Percentiles rank a stretch among this genome's conserved stretches.
phyloP scores from a whole-genome alignment of 2,113 vertebrate genomes.

The Oreamnos americanus region DNA sequence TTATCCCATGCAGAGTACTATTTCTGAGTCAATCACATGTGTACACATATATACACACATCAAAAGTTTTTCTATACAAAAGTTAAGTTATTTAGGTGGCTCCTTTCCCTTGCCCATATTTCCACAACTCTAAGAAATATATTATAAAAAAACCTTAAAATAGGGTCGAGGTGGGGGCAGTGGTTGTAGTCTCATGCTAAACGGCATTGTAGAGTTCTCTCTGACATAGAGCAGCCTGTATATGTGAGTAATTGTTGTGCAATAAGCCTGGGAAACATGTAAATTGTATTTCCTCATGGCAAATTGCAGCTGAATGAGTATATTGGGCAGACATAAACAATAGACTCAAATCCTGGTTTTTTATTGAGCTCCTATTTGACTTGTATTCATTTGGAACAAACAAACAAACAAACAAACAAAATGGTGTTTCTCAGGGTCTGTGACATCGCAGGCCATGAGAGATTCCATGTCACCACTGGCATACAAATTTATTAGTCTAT shows the following conservation, averaged over 20 bases:
- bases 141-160: slow-evolving; percentile 56
- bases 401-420: slow-evolving; percentile 60
- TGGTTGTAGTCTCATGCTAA: slow-evolving; percentile 61
- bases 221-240: slow-evolving; percentile 63
- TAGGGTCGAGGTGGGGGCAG: neutral
- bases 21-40: slow-evolving; percentile 41
- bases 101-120: slow-evolving; percentile 49
- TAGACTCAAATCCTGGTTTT: slow-evolving; percentile 82
- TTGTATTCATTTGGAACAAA: slow-evolving; percentile 77
- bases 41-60: neutral
- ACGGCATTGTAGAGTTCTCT: slow-evolving; percentile 70
- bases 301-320: slow-evolving; percentile 83
- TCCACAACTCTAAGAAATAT: neutral
- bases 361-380: slow-evolving; percentile 81
- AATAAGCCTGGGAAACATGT: slow-evolving; percentile 80
- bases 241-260: slow-evolving; percentile 73
- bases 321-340: slow-evolving; percentile 84
- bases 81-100: slow-evolving; percentile 35
- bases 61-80: slow-evolving; percentile 46
- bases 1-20: slow-evolving; percentile 42
- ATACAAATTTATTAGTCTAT: slow-evolving; percentile 87
- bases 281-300: slow-evolving; percentile 83
- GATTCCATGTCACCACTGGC: slow-evolving; percentile 82
- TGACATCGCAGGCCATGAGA: slow-evolving; percentile 80
- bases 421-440: slow-evolving; percentile 80